Base-by-base conservation (phyloP, 2,888 invertebrate genomes). In the Dryocosmus kuriphilus region DNA sequence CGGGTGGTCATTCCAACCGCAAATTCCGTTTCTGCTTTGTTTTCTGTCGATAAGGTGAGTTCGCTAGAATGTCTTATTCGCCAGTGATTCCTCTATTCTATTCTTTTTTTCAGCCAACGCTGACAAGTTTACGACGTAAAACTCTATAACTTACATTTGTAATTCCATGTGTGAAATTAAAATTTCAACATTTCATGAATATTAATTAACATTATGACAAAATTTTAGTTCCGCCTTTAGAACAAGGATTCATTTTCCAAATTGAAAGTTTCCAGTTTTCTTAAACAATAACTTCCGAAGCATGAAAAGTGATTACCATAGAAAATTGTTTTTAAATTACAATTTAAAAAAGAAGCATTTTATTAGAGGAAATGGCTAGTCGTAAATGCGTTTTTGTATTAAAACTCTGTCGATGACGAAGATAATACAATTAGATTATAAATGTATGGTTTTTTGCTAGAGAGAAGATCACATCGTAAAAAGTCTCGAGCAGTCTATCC, bases 11-110 rank as follows among this genome's bases (percentile, higher is more conserved):
- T 80, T 83, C 78, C 77, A 80, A 80, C 77, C 41, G 78, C 77
- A 75, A 82, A 84, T 85, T 80, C 80, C 80, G 79, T 79, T 82
- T 77, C 81, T 74, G 76, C 83, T 84, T 84, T 84, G 85, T 85
- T 84, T 84, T 65, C 76, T 60, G 77, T 77, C 74, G 81, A 81
- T 83, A 85, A 85, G 85, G 85, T 84, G 83, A 80, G 75, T 75
- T 79, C 80, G 80, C 63, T 51, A 71, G 77, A 55, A 77, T 75
- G 77, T 77, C 82, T 63, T 80, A 77, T 78, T 82, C 83, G 63
- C 77, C 24, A 60, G 77, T 76, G 79, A 82, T 81, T 82, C 76
- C 41, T 46, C 7, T 71, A 30, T 71, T 71, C 71, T 51, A 71
- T 71, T n/a, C n/a, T n/a, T n/a, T n/a, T n/a, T 71, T 71, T 71